Evolutionary conservation across 2,113 vertebrate species (phyloP).

Genomic region (Chaetorhynchus papuensis): DNA sequence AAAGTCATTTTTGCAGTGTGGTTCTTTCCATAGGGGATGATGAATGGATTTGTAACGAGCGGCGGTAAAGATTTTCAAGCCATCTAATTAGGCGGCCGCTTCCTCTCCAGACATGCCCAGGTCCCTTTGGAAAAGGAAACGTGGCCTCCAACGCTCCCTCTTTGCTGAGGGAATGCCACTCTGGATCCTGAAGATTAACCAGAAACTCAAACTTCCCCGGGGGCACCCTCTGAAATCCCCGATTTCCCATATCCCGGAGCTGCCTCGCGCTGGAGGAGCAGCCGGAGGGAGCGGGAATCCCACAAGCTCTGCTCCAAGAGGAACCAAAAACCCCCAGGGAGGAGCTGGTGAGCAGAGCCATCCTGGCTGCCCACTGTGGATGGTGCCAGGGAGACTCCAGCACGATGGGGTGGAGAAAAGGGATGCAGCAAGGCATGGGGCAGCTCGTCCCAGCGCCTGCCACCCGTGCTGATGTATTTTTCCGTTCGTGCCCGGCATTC

Average conservation of each 20-base stretch:
- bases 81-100: neutral
- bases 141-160: neutral
- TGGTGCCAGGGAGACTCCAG: neutral
- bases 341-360: neutral
- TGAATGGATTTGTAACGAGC: neutral
- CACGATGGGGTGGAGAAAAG: neutral
- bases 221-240: neutral
- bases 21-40: neutral
- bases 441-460: neutral
- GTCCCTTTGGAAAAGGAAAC: slow-evolving; percentile 27
- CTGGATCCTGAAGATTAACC: neutral
- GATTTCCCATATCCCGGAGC: accelerated
- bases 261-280: accelerated
- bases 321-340: neutral
- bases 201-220: accelerated
- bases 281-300: neutral
- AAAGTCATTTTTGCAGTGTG: neutral
- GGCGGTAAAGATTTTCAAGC: neutral
- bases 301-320: neutral
- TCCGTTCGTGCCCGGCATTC: neutral
- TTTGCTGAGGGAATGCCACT: neutral
- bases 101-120: slow-evolving; percentile 23
- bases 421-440: neutral
- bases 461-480: neutral
- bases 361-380: neutral